Evolutionary conservation across 1,140 invertebrate species (phyloP).

Genomic region (Triops longicaudatus): DNA sequence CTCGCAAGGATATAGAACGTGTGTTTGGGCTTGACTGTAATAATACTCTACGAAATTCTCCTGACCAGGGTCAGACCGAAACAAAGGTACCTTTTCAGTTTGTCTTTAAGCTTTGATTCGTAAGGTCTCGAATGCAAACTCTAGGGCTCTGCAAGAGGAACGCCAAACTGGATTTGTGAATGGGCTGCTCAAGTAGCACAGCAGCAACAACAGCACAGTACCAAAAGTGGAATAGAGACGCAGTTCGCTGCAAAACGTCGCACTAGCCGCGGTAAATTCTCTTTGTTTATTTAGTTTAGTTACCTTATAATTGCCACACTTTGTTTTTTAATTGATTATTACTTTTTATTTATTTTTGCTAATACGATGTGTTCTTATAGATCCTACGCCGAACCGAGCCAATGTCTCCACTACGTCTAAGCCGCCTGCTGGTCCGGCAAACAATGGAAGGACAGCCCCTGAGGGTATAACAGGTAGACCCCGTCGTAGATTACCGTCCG

Average conservation of each 20-base stretch:
- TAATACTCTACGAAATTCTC: slow-evolving; percentile 12
- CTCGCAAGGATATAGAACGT: slow-evolving; percentile 73
- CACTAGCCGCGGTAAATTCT: slow-evolving; percentile 10
- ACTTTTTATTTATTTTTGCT: neutral
- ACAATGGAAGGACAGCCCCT: slow-evolving; percentile 26
- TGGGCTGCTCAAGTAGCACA: slow-evolving; percentile 48
- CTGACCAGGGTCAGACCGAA: slow-evolving; percentile 29
- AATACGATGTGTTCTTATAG: neutral
- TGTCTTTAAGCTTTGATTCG: neutral
- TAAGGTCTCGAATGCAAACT: neutral
- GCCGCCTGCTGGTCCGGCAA: slow-evolving; percentile 31
- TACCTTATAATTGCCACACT: neutral
- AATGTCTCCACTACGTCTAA: slow-evolving; percentile 20
- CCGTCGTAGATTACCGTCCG: slow-evolving; percentile 20
- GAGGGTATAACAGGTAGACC: slow-evolving; percentile 14
- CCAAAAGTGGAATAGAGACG: neutral
- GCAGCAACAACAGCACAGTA: slow-evolving; percentile 21
- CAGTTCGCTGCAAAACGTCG: neutral
- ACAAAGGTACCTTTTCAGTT: slow-evolving; percentile 24
- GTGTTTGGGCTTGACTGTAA: slow-evolving; percentile 54
- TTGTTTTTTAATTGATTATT: neutral
- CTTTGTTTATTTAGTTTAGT: neutral
- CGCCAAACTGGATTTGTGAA: slow-evolving; percentile 47
- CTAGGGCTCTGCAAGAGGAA: slow-evolving; percentile 22
- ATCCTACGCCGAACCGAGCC: neutral